phyloP scores from a whole-genome alignment of 2,113 vertebrate species.

The Oenanthe oenanthe region DNA sequence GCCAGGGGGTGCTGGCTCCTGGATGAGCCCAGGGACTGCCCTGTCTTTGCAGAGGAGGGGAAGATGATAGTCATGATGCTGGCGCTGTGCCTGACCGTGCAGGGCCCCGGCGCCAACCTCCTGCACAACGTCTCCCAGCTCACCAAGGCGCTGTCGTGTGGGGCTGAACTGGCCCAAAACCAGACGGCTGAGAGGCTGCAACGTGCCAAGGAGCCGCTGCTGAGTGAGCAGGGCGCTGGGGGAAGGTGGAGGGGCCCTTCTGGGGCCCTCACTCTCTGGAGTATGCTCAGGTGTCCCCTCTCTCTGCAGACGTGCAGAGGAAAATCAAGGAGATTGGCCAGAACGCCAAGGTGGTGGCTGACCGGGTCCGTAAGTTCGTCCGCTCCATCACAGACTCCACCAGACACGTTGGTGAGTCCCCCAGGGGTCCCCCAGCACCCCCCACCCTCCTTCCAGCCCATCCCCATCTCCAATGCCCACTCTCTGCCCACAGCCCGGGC shows the following conservation, averaged over 20 bases:
- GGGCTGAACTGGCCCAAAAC: constrained; percentile 85
- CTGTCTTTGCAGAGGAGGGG: constrained; percentile 72
- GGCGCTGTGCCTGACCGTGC: constrained; percentile 75
- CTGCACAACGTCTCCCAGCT: constrained; percentile 80
- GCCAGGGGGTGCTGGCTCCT: accelerated
- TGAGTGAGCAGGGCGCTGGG: constrained; percentile 74
- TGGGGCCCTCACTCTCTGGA: accelerated
- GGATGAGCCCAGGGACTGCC: neutral
- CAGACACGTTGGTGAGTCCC: constrained; percentile 81
- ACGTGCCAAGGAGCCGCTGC: constrained; percentile 75
- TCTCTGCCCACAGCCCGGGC: constrained; percentile 69
- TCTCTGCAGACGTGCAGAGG: constrained; percentile 57
- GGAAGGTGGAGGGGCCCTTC: accelerated
- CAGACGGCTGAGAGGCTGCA: constrained; percentile 82
- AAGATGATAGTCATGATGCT: constrained; percentile 79
- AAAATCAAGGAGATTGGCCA: constrained; percentile 81
- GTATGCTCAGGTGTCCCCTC: too few relatives aligned
- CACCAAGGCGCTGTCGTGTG: constrained; percentile 83
- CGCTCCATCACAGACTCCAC: constrained; percentile 75
- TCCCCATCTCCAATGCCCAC: accelerated
- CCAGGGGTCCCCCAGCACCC: accelerated
- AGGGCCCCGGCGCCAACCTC: constrained; percentile 85
- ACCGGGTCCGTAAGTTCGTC: constrained; percentile 78
- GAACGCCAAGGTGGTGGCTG: constrained; percentile 74
- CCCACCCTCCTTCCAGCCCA: neutral